These are phyloP conservation scores for Strigamia transsilvanica DNA, from an alignment of 2,888 invertebrate genomes.

Conservation along the genomic window DNA sequence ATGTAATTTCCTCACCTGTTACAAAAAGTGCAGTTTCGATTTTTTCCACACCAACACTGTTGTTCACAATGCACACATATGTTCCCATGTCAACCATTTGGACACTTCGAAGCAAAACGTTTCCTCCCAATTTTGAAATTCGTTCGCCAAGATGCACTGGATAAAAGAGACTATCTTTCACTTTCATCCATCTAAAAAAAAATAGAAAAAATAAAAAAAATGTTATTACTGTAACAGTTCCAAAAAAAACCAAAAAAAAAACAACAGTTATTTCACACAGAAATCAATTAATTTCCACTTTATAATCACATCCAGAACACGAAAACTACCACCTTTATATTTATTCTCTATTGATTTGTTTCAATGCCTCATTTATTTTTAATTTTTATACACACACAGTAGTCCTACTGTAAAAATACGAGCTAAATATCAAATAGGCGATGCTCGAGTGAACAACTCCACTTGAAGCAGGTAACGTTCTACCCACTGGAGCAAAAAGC, in stretches of 20 bases:
- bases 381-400: background rate
- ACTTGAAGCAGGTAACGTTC: slow-evolving; percentile 16
- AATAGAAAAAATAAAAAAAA: slow-evolving; percentile 6
- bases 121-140: slow-evolving; percentile 91
- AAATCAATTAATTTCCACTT: background rate
- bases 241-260: slow-evolving; percentile 24
- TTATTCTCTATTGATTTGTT: background rate
- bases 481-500: slow-evolving; percentile 42
- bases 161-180: slow-evolving; percentile 56
- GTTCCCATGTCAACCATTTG: slow-evolving; percentile 92
- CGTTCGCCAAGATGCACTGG: slow-evolving; percentile 87
- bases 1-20: slow-evolving; percentile 68
- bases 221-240: background rate
- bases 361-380: background rate
- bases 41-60: slow-evolving; percentile 89
- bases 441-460: slow-evolving; percentile 36
- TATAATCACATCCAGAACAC: background rate
- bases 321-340: background rate
- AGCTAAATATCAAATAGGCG: slow-evolving; percentile 45
- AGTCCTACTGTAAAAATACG: background rate
- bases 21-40: slow-evolving; percentile 92
- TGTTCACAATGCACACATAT: slow-evolving; percentile 93
- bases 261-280: background rate
- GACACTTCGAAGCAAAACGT: slow-evolving; percentile 91
- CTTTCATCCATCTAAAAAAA: slow-evolving; percentile 52